Evolutionary conservation across 2,888 invertebrate species (phyloP), one percentile per base, ranked within the genome.

Genomic region (Himalopsyche anomala): DNA sequence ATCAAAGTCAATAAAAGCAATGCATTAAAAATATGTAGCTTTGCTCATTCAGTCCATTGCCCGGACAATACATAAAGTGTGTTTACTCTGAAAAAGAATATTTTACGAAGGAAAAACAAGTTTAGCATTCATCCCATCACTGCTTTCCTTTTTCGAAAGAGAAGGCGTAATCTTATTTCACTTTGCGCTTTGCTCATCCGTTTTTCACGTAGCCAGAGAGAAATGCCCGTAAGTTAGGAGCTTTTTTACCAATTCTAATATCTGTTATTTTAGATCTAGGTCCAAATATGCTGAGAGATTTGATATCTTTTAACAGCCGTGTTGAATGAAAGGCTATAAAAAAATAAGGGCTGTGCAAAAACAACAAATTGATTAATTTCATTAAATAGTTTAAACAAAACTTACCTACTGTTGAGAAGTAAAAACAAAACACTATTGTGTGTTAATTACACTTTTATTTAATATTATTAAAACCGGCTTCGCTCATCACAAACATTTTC

Each of bases 111-210:
- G 11, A 62, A 62, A 62, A 62, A 62, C 19, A 62, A n/a, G 62
- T 62, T 62, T 62, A 62, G 62, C n/a, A 62, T 62, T 62, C 62
- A 62, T 19, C 62, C 62, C 62, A 19, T 62, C 19, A 28, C 62
- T 11, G 28, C 6, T 62, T 51, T 51, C 51, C 51, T 51, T 51
- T 28, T 19, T 62, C 19, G 9, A 62, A 28, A 62, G 62, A 62
- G 62, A 19, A 28, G 19, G 62, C 62, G 62, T 62, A 62, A 62
- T 62, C 28, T 62, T 19, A 62, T 62, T 62, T 62, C 62, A 62
- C 62, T 62, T 62, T 62, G 28, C 62, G 62, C 62, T n/a, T 62
- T 62, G 62, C 62, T 62, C 62, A 19, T 62, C 62, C 28, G 62
- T 62, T 62, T 62, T 62, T 28, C 62, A 19, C 19, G 19, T 28